Conservation (phyloP, 1,140 invertebrate species). For the Oryzaephilus surinamensis region DNA sequence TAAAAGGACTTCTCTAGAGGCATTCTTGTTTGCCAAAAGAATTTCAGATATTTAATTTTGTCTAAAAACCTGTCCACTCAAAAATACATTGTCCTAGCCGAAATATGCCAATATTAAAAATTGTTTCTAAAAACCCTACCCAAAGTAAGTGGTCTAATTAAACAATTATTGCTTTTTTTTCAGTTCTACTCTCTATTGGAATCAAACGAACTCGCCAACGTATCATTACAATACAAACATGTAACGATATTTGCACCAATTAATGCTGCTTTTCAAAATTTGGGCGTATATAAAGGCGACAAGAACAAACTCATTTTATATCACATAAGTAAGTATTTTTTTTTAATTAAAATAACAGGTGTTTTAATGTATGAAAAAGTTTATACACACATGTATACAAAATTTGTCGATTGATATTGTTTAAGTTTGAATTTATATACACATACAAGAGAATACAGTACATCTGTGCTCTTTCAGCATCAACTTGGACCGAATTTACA, state of each 20-base stretch:
- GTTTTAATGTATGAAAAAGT: neutral
- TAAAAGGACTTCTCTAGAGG: too few relatives aligned
- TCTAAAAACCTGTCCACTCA: too few relatives aligned
- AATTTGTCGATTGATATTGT: neutral
- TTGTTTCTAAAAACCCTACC: too few relatives aligned
- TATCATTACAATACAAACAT: slow-evolving; percentile 52
- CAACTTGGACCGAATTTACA: too few relatives aligned
- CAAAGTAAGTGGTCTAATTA: neutral
- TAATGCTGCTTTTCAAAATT: slow-evolving; percentile 65
- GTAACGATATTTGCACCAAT: slow-evolving; percentile 70
- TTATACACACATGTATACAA: too few relatives aligned
- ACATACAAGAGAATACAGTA: too few relatives aligned
- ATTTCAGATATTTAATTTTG: too few relatives aligned
- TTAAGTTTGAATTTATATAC: too few relatives aligned
- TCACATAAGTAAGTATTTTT: slow-evolving; percentile 65
- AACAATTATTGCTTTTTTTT: slow-evolving; percentile 37
- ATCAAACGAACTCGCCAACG: slow-evolving; percentile 53
- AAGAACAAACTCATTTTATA: slow-evolving; percentile 57
- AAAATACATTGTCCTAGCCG: too few relatives aligned
- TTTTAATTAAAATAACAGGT: neutral
- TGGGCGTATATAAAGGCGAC: slow-evolving; percentile 37
- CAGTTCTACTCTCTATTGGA: slow-evolving; percentile 65
- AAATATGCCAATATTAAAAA: too few relatives aligned
- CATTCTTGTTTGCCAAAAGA: too few relatives aligned
- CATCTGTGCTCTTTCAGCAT: too few relatives aligned